Percentiles rank a stretch among this genome's conserved stretches.
Evolutionary conservation across 2,888 invertebrate genomes (phyloP).

Genomic region (Leptopterna dolabrata): DNA sequence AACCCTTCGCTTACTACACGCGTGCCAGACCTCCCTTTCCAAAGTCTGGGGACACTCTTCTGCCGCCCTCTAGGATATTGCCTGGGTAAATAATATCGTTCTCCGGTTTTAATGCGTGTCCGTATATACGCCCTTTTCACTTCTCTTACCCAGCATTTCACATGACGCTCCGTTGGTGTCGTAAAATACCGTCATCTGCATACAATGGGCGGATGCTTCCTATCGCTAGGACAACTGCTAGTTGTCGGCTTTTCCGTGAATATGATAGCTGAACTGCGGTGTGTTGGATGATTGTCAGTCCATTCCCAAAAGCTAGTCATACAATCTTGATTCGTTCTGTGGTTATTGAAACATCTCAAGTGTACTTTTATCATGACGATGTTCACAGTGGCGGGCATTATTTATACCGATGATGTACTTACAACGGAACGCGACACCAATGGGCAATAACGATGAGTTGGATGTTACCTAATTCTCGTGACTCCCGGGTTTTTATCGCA

Average conservation of each 20-base stretch:
- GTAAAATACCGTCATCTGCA: slow-evolving; percentile 28
- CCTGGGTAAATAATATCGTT: slow-evolving; percentile 18
- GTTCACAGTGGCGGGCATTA: too few relatives aligned
- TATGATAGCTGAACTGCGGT: not conserved
- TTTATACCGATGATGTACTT: too few relatives aligned
- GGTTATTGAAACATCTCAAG: too few relatives aligned
- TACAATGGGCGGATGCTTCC: not conserved
- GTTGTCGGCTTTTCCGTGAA: not conserved
- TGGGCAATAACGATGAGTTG: too few relatives aligned
- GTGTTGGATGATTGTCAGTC: not conserved
- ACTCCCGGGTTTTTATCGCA: too few relatives aligned
- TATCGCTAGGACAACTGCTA: not conserved
- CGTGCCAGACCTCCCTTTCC: not conserved
- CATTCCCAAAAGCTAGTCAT: not conserved
- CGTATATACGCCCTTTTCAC: slow-evolving; percentile 8
- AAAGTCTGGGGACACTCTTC: not conserved
- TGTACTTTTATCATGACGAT: too few relatives aligned
- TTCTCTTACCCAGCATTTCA: not conserved
- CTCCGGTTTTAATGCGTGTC: slow-evolving; percentile 14
- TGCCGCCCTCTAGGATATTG: not conserved
- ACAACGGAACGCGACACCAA: too few relatives aligned
- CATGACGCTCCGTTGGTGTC: not conserved
- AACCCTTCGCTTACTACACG: not conserved
- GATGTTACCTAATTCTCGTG: too few relatives aligned
- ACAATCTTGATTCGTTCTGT: not conserved